Percentiles rank a stretch among this genome's conserved stretches.
phyloP scores from a whole-genome alignment of 30 jellyfish, hydroid and myxozoan genomes.

The Turritopsis rubra region DNA sequence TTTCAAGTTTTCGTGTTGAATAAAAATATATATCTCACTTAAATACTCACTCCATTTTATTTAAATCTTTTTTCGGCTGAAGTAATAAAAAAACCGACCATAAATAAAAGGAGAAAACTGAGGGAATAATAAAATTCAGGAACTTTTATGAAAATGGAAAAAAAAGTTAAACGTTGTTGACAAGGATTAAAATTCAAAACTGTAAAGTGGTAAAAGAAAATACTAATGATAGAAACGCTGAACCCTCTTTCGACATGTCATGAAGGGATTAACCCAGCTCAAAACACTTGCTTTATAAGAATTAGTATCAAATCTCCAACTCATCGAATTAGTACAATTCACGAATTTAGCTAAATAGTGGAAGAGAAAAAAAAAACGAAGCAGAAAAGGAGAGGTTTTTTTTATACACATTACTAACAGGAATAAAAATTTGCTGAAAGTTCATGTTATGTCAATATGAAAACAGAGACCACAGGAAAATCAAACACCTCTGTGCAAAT shows the following conservation, averaged over 20 bases:
- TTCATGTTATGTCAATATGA: not conserved
- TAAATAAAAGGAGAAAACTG: not conserved
- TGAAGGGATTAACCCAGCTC: not conserved
- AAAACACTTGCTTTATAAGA: not conserved
- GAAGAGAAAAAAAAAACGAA: not conserved
- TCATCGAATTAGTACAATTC: not conserved
- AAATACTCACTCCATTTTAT: not conserved
- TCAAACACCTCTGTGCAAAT: constrained; percentile 7
- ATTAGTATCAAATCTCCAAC: not conserved
- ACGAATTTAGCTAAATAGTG: not conserved
- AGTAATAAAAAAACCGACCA: not conserved
- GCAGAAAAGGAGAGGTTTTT: not conserved
- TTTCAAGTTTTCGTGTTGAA: not conserved
- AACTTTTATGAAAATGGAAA: not conserved
- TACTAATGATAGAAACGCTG: too few species aligned
- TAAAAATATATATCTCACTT: not conserved
- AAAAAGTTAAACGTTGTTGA: too few species aligned
- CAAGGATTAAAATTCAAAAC: not conserved
- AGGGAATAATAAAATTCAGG: too few species aligned
- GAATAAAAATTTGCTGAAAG: not conserved
- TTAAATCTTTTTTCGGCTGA: not conserved
- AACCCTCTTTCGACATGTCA: not conserved
- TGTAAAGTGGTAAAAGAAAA: not conserved
- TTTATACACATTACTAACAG: not conserved
- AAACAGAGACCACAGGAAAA: not conserved